These are phyloP conservation scores for Oriolus oriolus DNA, from an alignment of 2,113 vertebrate species.

Conservation along the genomic window DNA sequence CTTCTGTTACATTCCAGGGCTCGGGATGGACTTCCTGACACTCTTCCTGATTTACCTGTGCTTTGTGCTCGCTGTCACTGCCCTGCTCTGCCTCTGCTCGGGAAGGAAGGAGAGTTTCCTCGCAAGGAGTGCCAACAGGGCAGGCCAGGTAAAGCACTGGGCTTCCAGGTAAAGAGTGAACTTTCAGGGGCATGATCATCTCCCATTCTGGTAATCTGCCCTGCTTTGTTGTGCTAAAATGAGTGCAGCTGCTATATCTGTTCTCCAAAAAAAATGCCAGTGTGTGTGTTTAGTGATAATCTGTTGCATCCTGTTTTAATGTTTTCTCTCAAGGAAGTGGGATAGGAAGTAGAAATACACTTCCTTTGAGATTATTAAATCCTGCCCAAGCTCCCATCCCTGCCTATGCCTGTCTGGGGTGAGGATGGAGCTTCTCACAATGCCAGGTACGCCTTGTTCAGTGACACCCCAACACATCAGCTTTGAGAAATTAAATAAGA, in stretches of 20 bases:
- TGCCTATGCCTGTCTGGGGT: neutral
- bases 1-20: neutral
- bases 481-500: neutral
- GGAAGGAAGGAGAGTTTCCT: conserved; percentile 51
- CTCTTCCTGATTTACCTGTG: conserved; percentile 81
- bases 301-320: neutral
- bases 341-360: fast-evolving
- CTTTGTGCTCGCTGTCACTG: conserved; percentile 63
- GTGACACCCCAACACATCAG: fast-evolving
- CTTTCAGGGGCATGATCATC: fast-evolving
- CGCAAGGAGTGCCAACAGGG: fast-evolving
- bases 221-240: neutral
- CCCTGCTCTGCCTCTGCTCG: conserved; percentile 74
- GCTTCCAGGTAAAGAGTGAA: neutral
- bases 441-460: neutral
- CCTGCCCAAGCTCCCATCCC: neutral
- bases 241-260: neutral
- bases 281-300: fast-evolving
- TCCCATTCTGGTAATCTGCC: fast-evolving
- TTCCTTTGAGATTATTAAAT: neutral
- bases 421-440: fast-evolving
- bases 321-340: neutral
- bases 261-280: fast-evolving
- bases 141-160: neutral
- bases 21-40: conserved; percentile 87